Base-by-base conservation (phyloP, 2,797 vertebrate genomes). In the Etheostoma perlongum region DNA sequence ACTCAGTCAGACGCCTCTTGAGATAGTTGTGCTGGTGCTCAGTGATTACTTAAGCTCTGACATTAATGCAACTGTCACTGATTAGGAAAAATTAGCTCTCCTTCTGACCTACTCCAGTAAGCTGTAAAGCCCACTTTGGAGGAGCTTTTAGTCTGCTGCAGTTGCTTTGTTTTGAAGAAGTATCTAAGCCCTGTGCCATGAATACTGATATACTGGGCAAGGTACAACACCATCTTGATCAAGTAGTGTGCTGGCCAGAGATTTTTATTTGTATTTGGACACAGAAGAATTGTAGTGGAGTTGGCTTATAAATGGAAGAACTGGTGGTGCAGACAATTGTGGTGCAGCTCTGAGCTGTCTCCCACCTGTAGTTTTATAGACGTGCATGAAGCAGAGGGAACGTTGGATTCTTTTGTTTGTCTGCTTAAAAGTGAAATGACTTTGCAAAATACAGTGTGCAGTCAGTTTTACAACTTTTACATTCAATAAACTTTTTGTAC, bases 61-160 rank as follows among this genome's bases (percentile, higher is more conserved):
- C 87, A 90, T 92, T 82, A 90, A 79, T 84, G 81, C 86, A 81
- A 84, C 83, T 90, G 85, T 81, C 88, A 80, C 74, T 93, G 92
- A 93, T 94, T 92, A 92, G 91, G 87, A 94, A 89, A 93, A 90
- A 95, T 91, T 83, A 86, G 90, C 85, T 90, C 67, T 57, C 69
- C 76, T 76, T 88, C 63, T 68, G 61, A 73, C 66, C 80, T 64
- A 46, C 67, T 82, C 58, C 44, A 64, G 59, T 30, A 57, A 81
- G 58, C 68, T 74, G 68, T 57, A 12, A 70, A 81, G 58, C 19
- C 71, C 0, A 1, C 36, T 60, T 48, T 58, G 5, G 48, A 67
- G 59, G 23, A 51, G 49, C 46, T 73, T 79, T 79, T 67, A 65
- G 62, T 72, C 76, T 76, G 67, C 62, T 75, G 75, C 66, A 61